Conservation (phyloP, 2,888 invertebrate genomes). For the Acleris emargana region DNA sequence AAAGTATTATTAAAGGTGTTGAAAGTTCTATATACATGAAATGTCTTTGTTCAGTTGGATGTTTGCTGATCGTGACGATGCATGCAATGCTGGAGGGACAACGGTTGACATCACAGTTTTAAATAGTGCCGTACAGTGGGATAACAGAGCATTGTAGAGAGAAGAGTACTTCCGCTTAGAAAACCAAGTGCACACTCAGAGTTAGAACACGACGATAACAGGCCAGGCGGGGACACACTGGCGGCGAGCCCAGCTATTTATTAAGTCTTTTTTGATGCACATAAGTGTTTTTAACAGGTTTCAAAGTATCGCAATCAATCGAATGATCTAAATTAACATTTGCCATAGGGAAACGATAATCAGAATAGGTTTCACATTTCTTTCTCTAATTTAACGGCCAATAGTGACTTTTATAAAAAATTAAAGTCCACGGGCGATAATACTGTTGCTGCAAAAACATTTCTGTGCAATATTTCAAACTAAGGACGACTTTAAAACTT, state of each 20-base stretch:
- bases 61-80: constrained; percentile 17
- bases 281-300: neutral
- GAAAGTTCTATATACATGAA: constrained; percentile 9
- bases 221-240: constrained; percentile 23
- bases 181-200: constrained; percentile 41
- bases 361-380: no score
- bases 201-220: constrained; percentile 23
- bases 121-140: constrained; percentile 25
- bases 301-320: neutral
- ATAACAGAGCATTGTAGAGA: constrained; percentile 22
- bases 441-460: neutral
- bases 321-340: no score
- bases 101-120: constrained; percentile 22
- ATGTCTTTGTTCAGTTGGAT: constrained; percentile 19
- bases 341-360: no score
- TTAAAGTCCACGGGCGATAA: no score
- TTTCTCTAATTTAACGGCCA: no score
- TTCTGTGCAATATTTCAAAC: neutral
- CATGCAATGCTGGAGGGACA: constrained; percentile 29
- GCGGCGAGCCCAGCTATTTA: constrained; percentile 21
- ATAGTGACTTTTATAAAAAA: no score
- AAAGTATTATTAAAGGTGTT: constrained; percentile 5
- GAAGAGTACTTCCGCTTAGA: constrained; percentile 16
- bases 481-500: neutral
- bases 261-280: constrained; percentile 16